These are phyloP conservation scores for Lucilia sericata DNA, from an alignment of 1,140 invertebrate species.

Conservation along the genomic window DNA sequence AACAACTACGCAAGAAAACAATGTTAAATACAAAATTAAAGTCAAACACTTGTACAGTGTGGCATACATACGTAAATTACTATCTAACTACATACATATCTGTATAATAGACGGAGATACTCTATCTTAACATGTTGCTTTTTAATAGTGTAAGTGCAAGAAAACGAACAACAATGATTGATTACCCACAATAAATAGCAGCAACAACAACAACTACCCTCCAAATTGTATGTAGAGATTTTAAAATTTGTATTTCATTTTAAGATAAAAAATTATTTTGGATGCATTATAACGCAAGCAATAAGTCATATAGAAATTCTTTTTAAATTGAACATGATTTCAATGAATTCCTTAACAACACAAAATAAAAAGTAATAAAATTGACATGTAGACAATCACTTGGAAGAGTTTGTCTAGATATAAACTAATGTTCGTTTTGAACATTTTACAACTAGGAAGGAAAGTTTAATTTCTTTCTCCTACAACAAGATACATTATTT, in stretches of 20 bases:
- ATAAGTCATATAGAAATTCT: slow-evolving; percentile 28
- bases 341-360: slow-evolving; percentile 29
- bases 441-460: slow-evolving; percentile 19
- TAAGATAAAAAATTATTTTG: not conserved
- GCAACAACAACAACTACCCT: not conserved
- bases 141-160: not conserved
- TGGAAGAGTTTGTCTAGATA: not conserved
- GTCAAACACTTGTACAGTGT: not conserved
- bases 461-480: slow-evolving; percentile 34
- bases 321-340: slow-evolving; percentile 42
- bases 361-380: slow-evolving; percentile 3
- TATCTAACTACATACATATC: not conserved
- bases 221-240: slow-evolving; percentile 3
- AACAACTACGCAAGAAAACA: not conserved
- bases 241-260: not conserved
- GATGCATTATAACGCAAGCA: slow-evolving; percentile 22
- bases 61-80: not conserved
- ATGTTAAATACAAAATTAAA: not conserved
- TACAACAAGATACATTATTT: not conserved
- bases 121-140: not conserved
- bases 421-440: not conserved
- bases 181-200: slow-evolving; percentile 32
- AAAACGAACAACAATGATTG: slow-evolving; percentile 40
- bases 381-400: slow-evolving; percentile 19
- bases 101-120: not conserved